Conservation (phyloP, 35 echinoderm and acorn worm genomes). For the Antedon bifida region DNA sequence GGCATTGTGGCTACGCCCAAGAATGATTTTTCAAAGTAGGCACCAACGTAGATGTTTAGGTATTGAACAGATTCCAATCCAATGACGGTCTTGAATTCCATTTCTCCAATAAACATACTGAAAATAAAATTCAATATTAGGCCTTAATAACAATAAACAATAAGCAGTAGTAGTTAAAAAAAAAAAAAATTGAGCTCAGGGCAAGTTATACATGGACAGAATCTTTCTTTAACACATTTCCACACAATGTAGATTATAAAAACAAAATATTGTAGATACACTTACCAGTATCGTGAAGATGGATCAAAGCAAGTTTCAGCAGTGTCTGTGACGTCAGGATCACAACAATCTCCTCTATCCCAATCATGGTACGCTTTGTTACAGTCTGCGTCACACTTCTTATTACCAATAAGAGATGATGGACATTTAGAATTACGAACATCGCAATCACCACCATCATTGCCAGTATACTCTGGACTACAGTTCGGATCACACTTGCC, state of each 20-base stretch:
- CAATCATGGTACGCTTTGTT: conserved; percentile 46
- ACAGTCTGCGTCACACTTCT: conserved; percentile 45
- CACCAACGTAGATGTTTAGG: conserved; percentile 64
- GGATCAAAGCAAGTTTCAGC: conserved; percentile 51
- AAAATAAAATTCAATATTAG: no score
- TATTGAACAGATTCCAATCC: conserved; percentile 27
- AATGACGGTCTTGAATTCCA: conserved; percentile 40
- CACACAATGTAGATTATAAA: no score
- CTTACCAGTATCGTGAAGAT: conserved; percentile 46
- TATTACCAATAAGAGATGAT: conserved; percentile 9
- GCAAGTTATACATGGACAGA: no score
- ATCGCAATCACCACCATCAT: conserved; percentile 23
- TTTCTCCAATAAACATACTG: conserved; percentile 69
- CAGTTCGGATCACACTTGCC: conserved; percentile 48
- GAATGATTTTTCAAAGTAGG: conserved; percentile 24
- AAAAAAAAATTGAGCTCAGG: no score
- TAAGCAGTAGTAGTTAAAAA: no score
- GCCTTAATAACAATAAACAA: no score
- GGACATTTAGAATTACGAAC: not conserved
- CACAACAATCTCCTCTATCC: conserved; percentile 81
- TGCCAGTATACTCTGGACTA: not conserved
- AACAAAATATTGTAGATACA: no score
- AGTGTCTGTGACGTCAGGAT: conserved; percentile 15
- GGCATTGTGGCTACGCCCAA: conserved; percentile 71
- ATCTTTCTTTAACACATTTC: no score